Evolutionary conservation across 2,113 vertebrate genomes (phyloP).

Genomic region (Glaucidium brasilianum): DNA sequence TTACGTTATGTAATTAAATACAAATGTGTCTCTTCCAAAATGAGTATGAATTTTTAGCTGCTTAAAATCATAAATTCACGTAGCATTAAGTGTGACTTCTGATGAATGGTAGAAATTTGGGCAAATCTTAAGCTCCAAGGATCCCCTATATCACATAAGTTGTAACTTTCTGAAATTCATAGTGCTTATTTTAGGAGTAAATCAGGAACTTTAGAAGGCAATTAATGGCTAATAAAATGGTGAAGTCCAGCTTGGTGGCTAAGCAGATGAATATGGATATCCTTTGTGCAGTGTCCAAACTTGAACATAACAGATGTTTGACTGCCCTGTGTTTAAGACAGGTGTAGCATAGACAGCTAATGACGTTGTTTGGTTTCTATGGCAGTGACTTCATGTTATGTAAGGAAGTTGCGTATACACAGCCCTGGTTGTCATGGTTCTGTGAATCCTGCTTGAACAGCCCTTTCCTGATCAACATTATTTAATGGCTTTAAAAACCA

Average conservation of each 20-base stretch:
- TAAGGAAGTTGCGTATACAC: constrained; percentile 40
- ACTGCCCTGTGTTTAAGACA: background rate
- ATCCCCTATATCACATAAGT: background rate
- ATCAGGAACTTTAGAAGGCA: background rate
- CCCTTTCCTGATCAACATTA: background rate
- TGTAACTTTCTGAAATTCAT: background rate
- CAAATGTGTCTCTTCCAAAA: background rate
- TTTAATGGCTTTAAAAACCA: background rate
- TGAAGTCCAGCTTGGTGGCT: background rate
- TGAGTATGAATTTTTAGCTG: background rate
- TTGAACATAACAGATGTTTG: background rate
- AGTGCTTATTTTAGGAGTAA: background rate
- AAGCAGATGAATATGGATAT: background rate
- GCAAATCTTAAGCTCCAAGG: background rate
- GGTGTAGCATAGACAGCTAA: background rate
- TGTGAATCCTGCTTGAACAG: background rate
- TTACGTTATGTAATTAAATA: background rate
- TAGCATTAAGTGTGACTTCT: background rate
- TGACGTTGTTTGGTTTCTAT: constrained; percentile 50
- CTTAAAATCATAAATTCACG: background rate
- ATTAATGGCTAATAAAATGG: background rate
- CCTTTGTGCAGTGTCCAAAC: background rate
- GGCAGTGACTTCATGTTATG: constrained; percentile 33
- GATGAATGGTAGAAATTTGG: background rate
- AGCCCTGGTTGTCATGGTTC: constrained; percentile 39